A percentile compares a stretch with the other conserved stretches of the same genome.
Evolutionary conservation across 1,140 invertebrate species (phyloP).

Genomic region (Aphaenogaster floridana): DNA sequence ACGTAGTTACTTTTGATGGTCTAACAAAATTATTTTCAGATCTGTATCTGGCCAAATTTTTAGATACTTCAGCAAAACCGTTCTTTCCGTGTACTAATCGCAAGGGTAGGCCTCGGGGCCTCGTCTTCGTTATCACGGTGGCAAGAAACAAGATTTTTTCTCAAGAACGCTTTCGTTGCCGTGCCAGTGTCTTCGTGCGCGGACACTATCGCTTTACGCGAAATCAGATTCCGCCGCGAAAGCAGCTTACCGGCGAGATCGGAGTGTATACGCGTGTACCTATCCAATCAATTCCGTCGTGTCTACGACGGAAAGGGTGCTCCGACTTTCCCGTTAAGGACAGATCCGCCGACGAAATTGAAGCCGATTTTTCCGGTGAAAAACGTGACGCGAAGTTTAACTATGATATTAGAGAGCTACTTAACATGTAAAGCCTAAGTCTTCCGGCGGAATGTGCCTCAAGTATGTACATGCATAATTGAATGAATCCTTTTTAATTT

Average conservation of each 20-base stretch:
- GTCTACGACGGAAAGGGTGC: not conserved
- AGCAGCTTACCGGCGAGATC: conserved; percentile 53
- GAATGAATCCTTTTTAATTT: not conserved
- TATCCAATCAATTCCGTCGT: conserved; percentile 48
- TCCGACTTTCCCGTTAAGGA: conserved; percentile 3
- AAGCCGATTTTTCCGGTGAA: conserved; percentile 1
- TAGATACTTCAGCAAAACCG: too few species aligned
- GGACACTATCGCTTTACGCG: conserved; percentile 60
- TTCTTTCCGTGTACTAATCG: not conserved
- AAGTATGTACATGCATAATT: conserved; percentile 12
- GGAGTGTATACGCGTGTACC: conserved; percentile 55
- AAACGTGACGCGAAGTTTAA: conserved; percentile 27
- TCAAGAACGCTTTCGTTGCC: conserved; percentile 29
- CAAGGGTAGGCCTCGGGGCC: not conserved
- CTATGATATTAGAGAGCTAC: not conserved
- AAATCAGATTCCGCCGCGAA: conserved; percentile 55
- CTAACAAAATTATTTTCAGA: too few species aligned
- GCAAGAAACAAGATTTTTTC: conserved; percentile 41
- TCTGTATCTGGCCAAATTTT: too few species aligned
- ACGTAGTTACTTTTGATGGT: too few species aligned
- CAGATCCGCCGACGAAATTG: not conserved
- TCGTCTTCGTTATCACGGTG: not conserved
- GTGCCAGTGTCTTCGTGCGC: conserved; percentile 28
- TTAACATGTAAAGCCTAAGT: conserved; percentile 5
- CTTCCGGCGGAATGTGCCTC: not conserved